These are phyloP conservation scores for Parotia lawesii DNA, from an alignment of 2,113 vertebrate genomes.

Conservation along the genomic window DNA sequence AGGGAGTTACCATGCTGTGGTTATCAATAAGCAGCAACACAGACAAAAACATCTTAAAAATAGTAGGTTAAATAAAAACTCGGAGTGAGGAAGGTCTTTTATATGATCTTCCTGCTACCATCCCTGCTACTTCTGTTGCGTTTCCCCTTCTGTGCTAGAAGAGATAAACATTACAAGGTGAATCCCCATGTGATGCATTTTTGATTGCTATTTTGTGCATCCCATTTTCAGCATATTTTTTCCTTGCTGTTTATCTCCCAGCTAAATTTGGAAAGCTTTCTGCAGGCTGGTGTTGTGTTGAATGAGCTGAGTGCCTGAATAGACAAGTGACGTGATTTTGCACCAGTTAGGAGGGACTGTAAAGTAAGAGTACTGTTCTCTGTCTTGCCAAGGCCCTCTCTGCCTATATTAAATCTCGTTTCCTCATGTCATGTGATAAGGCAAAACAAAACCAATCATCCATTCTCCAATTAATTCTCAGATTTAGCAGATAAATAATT, in stretches of 20 bases:
- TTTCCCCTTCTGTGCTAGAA: neutral
- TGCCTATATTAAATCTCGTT: neutral
- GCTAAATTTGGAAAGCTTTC: constrained; percentile 56
- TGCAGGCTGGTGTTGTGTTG: constrained; percentile 20
- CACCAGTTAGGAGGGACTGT: neutral
- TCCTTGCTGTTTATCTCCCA: constrained; percentile 22
- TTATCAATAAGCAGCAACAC: neutral
- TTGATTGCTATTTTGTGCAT: neutral
- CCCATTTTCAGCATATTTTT: constrained; percentile 12
- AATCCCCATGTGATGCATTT: neutral
- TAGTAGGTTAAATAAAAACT: neutral
- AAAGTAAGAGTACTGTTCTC: neutral
- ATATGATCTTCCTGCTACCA: neutral
- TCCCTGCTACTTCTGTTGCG: neutral
- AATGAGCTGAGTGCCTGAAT: constrained; percentile 9
- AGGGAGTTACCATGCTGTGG: neutral
- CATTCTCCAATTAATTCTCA: neutral
- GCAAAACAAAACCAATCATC: neutral
- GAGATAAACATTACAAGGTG: neutral
- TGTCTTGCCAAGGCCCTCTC: neutral
- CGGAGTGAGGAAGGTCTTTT: fast-evolving
- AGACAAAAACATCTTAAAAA: neutral
- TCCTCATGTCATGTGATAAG: neutral
- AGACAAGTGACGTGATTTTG: neutral
- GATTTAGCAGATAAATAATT: neutral